phyloP scores from a whole-genome alignment of 2,797 vertebrate genomes.

The Choloepus didactylus region DNA sequence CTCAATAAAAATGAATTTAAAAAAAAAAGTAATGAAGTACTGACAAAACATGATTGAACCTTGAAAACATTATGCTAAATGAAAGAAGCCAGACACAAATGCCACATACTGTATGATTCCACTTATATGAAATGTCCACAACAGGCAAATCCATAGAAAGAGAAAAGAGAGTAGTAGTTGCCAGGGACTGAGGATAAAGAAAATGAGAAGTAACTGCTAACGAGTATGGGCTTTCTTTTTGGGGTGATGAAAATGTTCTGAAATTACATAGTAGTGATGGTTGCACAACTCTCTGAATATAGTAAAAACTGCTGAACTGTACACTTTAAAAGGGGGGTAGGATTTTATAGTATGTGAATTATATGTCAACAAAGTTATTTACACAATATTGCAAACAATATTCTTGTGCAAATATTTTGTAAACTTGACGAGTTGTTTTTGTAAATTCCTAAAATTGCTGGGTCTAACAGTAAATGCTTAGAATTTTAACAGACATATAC shows the following conservation, averaged over 20 bases:
- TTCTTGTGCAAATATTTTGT: not conserved
- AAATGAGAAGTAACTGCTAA: not conserved
- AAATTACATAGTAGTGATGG: not conserved
- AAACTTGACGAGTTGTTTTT: not conserved
- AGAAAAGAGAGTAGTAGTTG: too few species aligned
- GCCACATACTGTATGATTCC: too few species aligned
- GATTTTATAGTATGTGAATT: not conserved
- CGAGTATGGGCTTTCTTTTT: not conserved
- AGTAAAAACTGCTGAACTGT: not conserved
- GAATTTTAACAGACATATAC: not conserved
- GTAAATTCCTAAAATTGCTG: not conserved
- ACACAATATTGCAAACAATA: not conserved
- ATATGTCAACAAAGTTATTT: slow-evolving; percentile 26
- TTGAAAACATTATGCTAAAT: too few species aligned
- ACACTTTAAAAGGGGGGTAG: not conserved
- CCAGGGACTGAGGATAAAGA: too few species aligned
- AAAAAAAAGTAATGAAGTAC: too few species aligned
- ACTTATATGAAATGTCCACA: too few species aligned
- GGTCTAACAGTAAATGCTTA: not conserved
- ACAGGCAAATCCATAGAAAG: too few species aligned
- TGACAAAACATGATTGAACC: too few species aligned
- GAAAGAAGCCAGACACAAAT: too few species aligned
- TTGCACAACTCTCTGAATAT: not conserved
- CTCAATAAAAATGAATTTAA: too few species aligned
- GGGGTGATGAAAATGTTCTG: not conserved